Base-by-base conservation (phyloP, 2,888 invertebrate species). In the Leucophenga maculata region DNA sequence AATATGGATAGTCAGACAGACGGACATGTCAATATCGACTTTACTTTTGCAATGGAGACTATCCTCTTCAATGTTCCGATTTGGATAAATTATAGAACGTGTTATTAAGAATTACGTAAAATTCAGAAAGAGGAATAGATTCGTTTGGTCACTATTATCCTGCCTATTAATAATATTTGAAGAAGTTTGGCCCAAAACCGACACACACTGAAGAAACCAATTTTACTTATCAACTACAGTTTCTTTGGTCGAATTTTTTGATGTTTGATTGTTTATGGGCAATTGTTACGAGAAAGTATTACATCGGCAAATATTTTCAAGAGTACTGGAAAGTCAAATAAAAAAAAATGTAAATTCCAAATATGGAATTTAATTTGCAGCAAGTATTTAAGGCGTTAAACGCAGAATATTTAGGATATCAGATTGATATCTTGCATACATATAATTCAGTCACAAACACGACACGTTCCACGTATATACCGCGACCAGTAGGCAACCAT, bases 381-480 rank as follows among this genome's bases (percentile, higher is more conserved):
- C 50, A 16, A 11, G 69, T 62, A 31, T 75, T 92, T 91, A 99
- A 55, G 99, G 99, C 4, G 98, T 97, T 55, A 99, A 89, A 62
- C 99, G 91, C 88, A n/a, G n/a, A n/a, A n/a, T n/a, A n/a, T n/a
- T 98, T 99, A 0, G 99, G 99, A 90, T 99, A 99, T 78, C 99
- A 99, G 95, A 99, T 94, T 0, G 98, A 98, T 0, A 97, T 95
- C 89, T 99, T 98, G 68, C 99, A 91, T 78, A n/a, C n/a, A 99
- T 97, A 88, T 99, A 99, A 89, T 98, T 97, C 68, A 99, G 91
- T 0, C 99, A 99, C 14, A 99, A 91, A 87, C 97, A 99, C 97
- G 0, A 99, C 99, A 73, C 99, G 91, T 88, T 99, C 99, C 90
- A 99, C 89, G 14, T 99, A 98, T 82, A 98, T 97, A 3, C 98